Percentiles rank a stretch among this genome's conserved stretches.
Conservation (phyloP, 30 jellyfish, hydroid and myxozoan species). For the Calvadosia cruxmelitensis region DNA sequence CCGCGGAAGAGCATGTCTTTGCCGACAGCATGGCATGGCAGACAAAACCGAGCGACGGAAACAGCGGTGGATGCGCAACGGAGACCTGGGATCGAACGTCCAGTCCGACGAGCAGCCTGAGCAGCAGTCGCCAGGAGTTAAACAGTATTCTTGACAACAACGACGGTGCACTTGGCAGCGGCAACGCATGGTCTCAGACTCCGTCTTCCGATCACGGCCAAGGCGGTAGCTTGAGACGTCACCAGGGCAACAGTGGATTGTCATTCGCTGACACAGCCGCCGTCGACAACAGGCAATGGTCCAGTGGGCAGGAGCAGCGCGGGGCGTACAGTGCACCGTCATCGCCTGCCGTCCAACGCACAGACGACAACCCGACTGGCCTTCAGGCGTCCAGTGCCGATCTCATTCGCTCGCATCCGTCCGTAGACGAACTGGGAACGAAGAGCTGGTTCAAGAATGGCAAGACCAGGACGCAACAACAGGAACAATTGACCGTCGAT, state of each 20-base stretch:
- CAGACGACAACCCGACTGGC: conserved; percentile 25
- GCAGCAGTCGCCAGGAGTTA: conserved; percentile 94
- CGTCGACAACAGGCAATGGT: conserved; percentile 75
- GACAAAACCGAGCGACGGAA: conserved; percentile 1
- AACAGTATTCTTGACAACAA: conserved; percentile 82
- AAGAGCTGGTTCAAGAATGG: conserved; percentile 42
- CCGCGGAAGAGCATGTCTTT: conserved; percentile 11
- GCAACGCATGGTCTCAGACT: conserved; percentile 57
- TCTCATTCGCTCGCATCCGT: conserved; percentile 77
- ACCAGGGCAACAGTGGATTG: neutral
- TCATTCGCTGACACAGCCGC: conserved; percentile 58
- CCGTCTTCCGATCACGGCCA: conserved; percentile 67
- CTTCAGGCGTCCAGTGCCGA: conserved; percentile 50
- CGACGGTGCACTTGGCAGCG: conserved; percentile 70
- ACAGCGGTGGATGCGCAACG: neutral
- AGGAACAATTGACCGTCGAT: neutral
- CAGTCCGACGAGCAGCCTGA: conserved; percentile 97
- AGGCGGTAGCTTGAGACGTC: too few relatives aligned
- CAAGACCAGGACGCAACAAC: too few relatives aligned
- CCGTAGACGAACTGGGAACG: conserved; percentile 77
- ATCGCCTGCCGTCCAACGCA: conserved; percentile 85
- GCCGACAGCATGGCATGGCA: conserved; percentile 3
- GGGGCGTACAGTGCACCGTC: conserved; percentile 99
- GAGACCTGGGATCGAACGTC: conserved; percentile 93
- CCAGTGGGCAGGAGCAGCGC: conserved; percentile 51